Evolutionary conservation across 2,113 vertebrate species (phyloP).

Genomic region (Budorcas taxicolor): DNA sequence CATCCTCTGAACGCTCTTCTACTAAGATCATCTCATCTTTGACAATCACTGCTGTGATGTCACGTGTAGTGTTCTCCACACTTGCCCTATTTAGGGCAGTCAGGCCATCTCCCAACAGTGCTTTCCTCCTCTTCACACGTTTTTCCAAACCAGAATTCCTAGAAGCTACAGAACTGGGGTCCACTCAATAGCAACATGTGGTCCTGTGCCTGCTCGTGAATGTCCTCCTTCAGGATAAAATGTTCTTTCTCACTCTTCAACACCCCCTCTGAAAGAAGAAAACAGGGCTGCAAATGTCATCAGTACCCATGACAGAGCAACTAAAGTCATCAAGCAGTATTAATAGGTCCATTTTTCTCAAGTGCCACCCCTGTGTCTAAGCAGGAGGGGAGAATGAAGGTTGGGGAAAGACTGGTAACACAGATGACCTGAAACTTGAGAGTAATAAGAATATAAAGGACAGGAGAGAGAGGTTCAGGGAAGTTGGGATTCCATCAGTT

Average conservation of each 20-base stretch:
- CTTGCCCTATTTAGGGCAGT: neutral
- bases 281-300: neutral
- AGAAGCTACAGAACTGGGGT: neutral
- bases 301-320: neutral
- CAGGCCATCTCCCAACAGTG: neutral
- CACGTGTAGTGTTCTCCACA: neutral
- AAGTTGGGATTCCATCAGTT: neutral
- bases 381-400: neutral
- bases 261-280: conserved; percentile 25
- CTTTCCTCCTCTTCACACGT: neutral
- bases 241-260: conserved; percentile 15
- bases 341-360: neutral
- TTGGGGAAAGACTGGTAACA: neutral
- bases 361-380: neutral
- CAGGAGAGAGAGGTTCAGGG: neutral
- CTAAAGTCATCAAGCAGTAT: neutral
- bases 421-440: neutral
- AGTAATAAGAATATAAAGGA: neutral
- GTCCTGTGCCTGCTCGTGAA: neutral
- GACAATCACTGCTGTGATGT: neutral
- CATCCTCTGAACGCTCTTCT: neutral
- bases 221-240: conserved; percentile 27
- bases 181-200: neutral
- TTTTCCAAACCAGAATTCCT: conserved; percentile 3
- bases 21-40: conserved; percentile 5